phyloP scores from a whole-genome alignment of 1,140 invertebrate species.

The Lethrus apterus region DNA sequence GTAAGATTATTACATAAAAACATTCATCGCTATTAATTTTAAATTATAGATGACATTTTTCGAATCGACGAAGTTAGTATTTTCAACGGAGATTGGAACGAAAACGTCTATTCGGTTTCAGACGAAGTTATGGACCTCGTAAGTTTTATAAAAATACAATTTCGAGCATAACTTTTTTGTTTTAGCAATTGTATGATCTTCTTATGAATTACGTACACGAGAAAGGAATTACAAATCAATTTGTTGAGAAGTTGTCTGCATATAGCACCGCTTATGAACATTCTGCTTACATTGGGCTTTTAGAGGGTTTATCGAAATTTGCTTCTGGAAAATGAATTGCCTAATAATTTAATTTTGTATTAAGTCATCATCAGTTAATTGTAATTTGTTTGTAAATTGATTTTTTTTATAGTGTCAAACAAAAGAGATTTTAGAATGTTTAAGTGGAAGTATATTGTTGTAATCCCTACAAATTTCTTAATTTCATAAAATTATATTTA shows the following conservation, averaged over 20 bases:
- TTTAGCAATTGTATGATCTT: constrained; percentile 87
- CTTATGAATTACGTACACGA: constrained; percentile 90
- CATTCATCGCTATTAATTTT: too few species aligned
- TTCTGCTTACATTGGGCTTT: constrained; percentile 71
- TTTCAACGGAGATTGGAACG: constrained; percentile 74
- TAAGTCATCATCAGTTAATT: too few species aligned
- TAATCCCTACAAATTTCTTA: too few species aligned
- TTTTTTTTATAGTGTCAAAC: too few species aligned
- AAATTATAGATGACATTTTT: constrained; percentile 69
- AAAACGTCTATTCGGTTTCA: constrained; percentile 76
- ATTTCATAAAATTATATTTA: too few species aligned
- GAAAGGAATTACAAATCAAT: constrained; percentile 85
- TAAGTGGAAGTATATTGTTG: too few species aligned
- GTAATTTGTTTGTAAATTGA: too few species aligned
- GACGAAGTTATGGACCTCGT: constrained; percentile 86
- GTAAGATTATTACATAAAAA: too few species aligned
- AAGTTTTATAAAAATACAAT: constrained; percentile 45
- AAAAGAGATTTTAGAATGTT: too few species aligned
- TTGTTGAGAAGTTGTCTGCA: constrained; percentile 76
- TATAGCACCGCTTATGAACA: constrained; percentile 87
- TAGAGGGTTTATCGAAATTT: constrained; percentile 80
- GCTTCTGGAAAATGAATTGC: constrained; percentile 54
- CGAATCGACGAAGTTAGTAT: constrained; percentile 83
- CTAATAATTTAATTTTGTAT: too few species aligned
- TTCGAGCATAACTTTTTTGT: too few species aligned